phyloP scores from a whole-genome alignment of 92 coral and sea anemone species.

The Chrysogorgia sp. region DNA sequence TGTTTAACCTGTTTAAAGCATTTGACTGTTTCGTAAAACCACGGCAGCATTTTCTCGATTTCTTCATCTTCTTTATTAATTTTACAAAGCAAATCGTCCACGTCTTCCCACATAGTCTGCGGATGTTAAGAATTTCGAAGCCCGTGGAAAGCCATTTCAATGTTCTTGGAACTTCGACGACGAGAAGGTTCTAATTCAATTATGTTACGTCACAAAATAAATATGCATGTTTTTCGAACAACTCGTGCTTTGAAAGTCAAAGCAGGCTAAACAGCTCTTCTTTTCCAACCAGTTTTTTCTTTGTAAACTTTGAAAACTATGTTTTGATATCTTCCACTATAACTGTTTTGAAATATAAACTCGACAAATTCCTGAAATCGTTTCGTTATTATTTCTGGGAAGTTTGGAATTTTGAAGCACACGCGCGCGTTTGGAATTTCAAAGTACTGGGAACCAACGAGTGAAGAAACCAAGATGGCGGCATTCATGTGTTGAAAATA shows the following conservation, averaged over 20 bases:
- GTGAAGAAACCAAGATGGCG: too few relatives aligned
- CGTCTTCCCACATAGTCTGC: conserved; percentile 47
- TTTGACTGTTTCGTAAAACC: conserved; percentile 71
- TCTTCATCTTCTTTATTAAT: conserved; percentile 58
- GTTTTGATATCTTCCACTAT: not conserved
- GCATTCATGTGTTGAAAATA: too few relatives aligned
- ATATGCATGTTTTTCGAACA: not conserved
- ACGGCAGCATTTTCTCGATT: conserved; percentile 57
- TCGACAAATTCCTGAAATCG: too few relatives aligned
- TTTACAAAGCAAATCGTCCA: conserved; percentile 58
- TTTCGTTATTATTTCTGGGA: too few relatives aligned
- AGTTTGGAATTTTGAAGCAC: too few relatives aligned
- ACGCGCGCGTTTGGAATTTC: too few relatives aligned
- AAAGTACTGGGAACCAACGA: too few relatives aligned
- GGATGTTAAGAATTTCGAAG: not conserved
- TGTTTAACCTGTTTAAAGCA: conserved; percentile 71
- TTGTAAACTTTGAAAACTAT: too few relatives aligned
- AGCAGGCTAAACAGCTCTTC: too few relatives aligned
- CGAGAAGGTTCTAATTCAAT: not conserved
- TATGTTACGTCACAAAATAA: conserved; percentile 1
- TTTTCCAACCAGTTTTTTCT: too few relatives aligned
- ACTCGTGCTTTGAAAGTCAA: too few relatives aligned
- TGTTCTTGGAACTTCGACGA: not conserved
- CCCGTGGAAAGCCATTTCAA: not conserved
- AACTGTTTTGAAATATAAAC: too few relatives aligned